Base-by-base conservation (phyloP, 2,113 vertebrate species). In the Silurus asotus region DNA sequence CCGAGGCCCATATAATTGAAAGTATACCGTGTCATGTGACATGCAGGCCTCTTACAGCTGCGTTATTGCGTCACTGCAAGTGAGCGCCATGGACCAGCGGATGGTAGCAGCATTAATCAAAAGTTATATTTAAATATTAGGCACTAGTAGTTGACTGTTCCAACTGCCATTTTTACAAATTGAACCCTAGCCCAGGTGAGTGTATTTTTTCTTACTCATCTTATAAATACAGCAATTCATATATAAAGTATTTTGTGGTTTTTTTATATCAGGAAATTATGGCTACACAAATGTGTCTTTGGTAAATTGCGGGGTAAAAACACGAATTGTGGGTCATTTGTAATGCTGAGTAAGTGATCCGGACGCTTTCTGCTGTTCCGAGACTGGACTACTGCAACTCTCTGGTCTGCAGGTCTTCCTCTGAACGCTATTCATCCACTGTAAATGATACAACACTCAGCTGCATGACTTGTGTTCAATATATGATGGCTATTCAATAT, bases 1-100 rank as follows among this genome's bases (percentile, higher is more conserved):
- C 83, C 75, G 77, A 56, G 28, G 74, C 82, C 83, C 88, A 79
- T 79, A 89, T 89, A 89, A 89, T 87, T 87, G 79, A 87, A 89
- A 79, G 79, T 79, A 86, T 87, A 79, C 83, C 2, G 48, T 49
- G 83, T 84, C 56, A 58, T 72, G 78, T 84, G 78, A 56, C 72
- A 87, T 74, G 28, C 13, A 88, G 75, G 67, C 59, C 56, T 72
- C 51, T 84, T 82, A 58, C 28, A 86, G 81, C 84, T 80, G 81
- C 81, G 37, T 37, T 84, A 85, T 88, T 83, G n/a, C 59, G 45
- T n/a, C 51, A 80, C 81, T 56, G 45, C 62, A 78, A 87, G 64
- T 80, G 70, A 84, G 69, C 51, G 81, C 67, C 61, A n/a, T 81
- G 51, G n/a, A 75, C 25, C 17, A 49, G 56, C 10, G 5, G 25